phyloP scores from a whole-genome alignment of 2,888 invertebrate genomes.

The Schizotus pectinicornis region DNA sequence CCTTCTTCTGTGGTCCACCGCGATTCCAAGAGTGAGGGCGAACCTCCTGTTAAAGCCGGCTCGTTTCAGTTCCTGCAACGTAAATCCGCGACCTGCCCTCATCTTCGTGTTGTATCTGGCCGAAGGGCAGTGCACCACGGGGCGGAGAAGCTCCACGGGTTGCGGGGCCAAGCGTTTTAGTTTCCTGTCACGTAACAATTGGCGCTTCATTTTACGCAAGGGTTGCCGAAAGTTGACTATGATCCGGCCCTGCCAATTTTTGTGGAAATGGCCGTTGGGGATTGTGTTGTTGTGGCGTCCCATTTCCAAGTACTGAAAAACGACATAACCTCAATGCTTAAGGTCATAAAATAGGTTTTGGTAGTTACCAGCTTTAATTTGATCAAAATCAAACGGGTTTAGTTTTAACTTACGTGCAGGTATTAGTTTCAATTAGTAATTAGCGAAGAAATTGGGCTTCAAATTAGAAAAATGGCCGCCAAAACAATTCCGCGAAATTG shows the following conservation, averaged over 20 bases:
- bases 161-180: conserved; percentile 85
- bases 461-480: no score
- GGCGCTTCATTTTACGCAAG: conserved; percentile 84
- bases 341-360: no score
- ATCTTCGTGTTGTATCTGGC: conserved; percentile 90
- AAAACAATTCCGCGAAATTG: no score
- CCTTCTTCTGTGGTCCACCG: conserved; percentile 89
- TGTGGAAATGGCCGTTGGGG: conserved; percentile 97
- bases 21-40: conserved; percentile 89
- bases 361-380: no score
- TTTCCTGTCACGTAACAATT: conserved; percentile 82
- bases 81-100: conserved; percentile 92
- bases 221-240: conserved; percentile 98
- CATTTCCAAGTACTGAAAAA: conserved; percentile 55
- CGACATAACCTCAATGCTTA: conserved; percentile 43
- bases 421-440: no score
- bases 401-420: no score
- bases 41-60: conserved; percentile 81
- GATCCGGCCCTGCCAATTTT: conserved; percentile 96
- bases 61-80: conserved; percentile 89
- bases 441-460: no score
- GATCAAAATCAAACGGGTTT: no score
- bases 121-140: conserved; percentile 90
- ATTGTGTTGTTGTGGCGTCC: conserved; percentile 94
- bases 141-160: conserved; percentile 83